These are phyloP conservation scores for Panzeria rudis DNA, from an alignment of 2,888 invertebrate species.

Conservation along the genomic window DNA sequence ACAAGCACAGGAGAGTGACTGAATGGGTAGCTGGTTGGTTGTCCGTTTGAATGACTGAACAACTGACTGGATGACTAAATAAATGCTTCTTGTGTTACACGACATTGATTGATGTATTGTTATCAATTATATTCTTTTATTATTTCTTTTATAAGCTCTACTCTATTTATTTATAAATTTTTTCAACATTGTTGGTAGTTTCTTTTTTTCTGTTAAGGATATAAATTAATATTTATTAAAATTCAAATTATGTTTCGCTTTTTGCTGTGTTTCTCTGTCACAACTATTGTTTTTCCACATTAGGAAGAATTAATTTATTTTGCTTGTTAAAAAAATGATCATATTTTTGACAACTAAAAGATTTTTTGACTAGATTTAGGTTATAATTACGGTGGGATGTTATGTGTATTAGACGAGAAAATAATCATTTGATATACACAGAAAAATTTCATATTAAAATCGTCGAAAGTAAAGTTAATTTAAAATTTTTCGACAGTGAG, in stretches of 20 bases:
- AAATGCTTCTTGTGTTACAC: constrained; percentile 56
- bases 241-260: constrained; percentile 18
- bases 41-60: neutral
- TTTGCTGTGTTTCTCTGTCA: neutral
- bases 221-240: constrained; percentile 54
- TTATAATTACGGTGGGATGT: neutral
- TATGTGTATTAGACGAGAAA: neutral
- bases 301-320: constrained; percentile 22
- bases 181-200: neutral
- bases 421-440: neutral
- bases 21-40: neutral
- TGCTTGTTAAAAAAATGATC: neutral
- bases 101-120: constrained; percentile 72
- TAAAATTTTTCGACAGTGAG: too few species aligned
- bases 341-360: neutral
- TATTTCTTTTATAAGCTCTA: constrained; percentile 44
- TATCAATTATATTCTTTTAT: constrained; percentile 68
- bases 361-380: neutral
- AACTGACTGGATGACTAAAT: constrained; percentile 44
- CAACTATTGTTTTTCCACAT: neutral
- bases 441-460: too few species aligned
- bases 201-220: constrained; percentile 13
- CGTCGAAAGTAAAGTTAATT: too few species aligned
- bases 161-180: constrained; percentile 34
- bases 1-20: neutral